A percentile compares a stretch with the other conserved stretches of the same genome.
phyloP scores from a whole-genome alignment of 2,113 vertebrate species.

The Triplophysa rosa region DNA sequence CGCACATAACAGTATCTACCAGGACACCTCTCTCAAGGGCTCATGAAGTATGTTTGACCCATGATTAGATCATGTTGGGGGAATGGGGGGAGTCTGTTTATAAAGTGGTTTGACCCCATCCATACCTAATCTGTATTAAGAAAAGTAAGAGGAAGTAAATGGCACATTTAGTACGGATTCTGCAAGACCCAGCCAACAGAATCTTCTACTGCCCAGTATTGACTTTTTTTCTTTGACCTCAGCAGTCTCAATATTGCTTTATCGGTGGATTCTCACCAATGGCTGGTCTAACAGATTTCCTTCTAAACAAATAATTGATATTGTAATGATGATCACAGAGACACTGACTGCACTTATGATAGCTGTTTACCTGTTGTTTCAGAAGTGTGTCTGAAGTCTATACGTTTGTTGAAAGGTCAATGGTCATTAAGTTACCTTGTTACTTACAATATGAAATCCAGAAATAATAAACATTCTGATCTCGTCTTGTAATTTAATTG shows the following conservation, averaged over 20 bases:
- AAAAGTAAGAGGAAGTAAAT: not conserved
- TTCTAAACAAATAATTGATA: not conserved
- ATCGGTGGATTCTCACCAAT: constrained; percentile 1
- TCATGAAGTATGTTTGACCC: constrained; percentile 24
- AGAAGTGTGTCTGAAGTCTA: not conserved
- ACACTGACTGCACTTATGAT: not conserved
- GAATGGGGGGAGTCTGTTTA: not conserved
- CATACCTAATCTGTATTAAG: not conserved
- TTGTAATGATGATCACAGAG: not conserved
- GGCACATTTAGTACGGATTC: not conserved
- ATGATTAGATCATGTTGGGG: not conserved
- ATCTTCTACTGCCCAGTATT: constrained; percentile 14
- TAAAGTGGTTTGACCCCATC: not conserved
- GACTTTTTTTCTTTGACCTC: constrained; percentile 1
- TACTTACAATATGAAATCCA: not conserved
- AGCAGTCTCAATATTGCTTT: constrained; percentile 22
- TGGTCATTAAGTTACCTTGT: not conserved
- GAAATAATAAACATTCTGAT: not conserved
- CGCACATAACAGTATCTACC: not conserved
- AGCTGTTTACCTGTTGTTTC: not conserved
- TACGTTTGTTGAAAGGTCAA: constrained; percentile 14
- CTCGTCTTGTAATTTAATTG: not conserved
- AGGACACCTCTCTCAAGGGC: constrained; percentile 44
- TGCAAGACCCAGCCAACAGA: not conserved
- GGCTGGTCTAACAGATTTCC: not conserved